phyloP scores from a whole-genome alignment of 2,797 vertebrate genomes.

The Hydrolagus colliei region DNA sequence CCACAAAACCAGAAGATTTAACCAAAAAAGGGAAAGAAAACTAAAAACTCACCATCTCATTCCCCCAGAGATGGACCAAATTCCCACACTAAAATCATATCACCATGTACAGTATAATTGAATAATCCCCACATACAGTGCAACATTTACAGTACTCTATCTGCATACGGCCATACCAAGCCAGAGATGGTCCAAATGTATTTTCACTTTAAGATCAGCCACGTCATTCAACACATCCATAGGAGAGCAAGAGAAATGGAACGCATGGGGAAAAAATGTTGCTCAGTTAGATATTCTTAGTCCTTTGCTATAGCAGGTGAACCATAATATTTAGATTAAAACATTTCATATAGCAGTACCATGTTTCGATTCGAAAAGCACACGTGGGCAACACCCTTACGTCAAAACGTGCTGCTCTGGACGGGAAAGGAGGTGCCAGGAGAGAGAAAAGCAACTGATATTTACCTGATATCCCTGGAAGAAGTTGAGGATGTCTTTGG shows the following conservation, averaged over 20 bases:
- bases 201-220: constrained; percentile 42
- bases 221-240: constrained; percentile 42
- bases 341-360: background rate
- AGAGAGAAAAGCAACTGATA: background rate
- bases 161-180: constrained; percentile 37
- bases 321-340: background rate
- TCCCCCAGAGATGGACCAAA: background rate
- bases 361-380: background rate
- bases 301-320: background rate
- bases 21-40: constrained; percentile 17
- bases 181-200: constrained; percentile 37
- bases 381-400: background rate
- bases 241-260: constrained; percentile 40
- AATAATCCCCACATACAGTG: constrained; percentile 23
- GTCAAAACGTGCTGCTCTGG: background rate
- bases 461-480: constrained; percentile 92
- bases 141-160: constrained; percentile 1
- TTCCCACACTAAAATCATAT: constrained; percentile 4
- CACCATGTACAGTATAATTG: background rate
- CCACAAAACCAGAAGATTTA: constrained; percentile 35
- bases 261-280: constrained; percentile 20
- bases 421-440: background rate
- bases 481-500: constrained; percentile 93
- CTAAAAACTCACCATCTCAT: constrained; percentile 10
- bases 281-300: constrained; percentile 20